Evolutionary conservation across 2,888 invertebrate species (phyloP), one percentile per base, ranked within the genome.

Genomic region (Acanthosoma haemorrhoidale): DNA sequence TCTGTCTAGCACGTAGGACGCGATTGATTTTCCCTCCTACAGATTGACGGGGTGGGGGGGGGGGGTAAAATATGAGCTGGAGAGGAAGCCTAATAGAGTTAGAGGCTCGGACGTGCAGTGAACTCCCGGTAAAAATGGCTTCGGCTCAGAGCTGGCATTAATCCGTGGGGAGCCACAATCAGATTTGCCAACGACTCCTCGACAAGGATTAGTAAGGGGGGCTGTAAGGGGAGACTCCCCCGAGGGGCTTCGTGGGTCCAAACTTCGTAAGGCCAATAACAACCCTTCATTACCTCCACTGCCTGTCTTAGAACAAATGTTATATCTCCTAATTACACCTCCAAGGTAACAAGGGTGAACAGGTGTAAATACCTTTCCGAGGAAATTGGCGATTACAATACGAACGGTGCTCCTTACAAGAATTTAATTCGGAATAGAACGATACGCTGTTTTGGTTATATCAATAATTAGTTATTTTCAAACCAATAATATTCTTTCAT

Each of bases 121-220:
- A 21, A 25, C 21, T 43, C n/a, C n/a, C n/a, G 43, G 43, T 43
- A 43, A 43, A 43, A 43, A 43, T 43, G 43, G 43, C 43, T 43
- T 43, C 43, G 43, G 43, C 43, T 13, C 11, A 43, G 43, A 21
- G 43, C 43, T 4, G 43, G 43, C 43, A 43, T 43, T 60, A 60
- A 60, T 60, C 60, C 60, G 18, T 34, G 60, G 58, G 34, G 60
- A 60, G 60, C 60, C 60, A 60, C 60, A 60, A 60, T 60, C 60
- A 60, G 60, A 60, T 60, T 60, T 60, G 34, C 15, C 58, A 5
- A 13, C 16, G 36, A 16, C 32, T 60, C 31, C 18, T 9, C 31
- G 60, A 34, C 32, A 18, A 60, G 60, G 60, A 60, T 60, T 60
- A 60, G 60, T 60, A 60, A 60, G 32, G 34, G 60, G 60, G 34